phyloP scores from a whole-genome alignment of 2,113 vertebrate genomes.

The Silurus meridionalis region DNA sequence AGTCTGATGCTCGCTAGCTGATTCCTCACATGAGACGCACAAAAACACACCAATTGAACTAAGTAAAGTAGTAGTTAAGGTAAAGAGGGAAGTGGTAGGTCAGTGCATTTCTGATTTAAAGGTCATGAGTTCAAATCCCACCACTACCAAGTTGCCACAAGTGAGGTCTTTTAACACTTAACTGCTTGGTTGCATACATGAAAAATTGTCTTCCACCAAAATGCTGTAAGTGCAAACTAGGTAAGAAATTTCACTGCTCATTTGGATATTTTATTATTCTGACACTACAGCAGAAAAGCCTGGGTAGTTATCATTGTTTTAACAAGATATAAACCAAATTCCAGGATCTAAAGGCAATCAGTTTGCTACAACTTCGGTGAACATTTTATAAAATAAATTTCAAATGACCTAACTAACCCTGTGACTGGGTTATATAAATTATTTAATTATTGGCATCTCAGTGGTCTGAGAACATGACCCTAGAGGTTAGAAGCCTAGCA shows the following conservation, averaged over 20 bases:
- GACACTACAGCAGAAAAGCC: background rate
- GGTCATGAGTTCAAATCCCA: too few relatives aligned
- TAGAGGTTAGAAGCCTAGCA: background rate
- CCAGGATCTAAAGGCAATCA: background rate
- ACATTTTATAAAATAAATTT: background rate
- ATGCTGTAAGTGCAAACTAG: too few relatives aligned
- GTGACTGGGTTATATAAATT: background rate
- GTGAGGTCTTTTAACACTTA: too few relatives aligned
- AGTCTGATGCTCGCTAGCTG: background rate
- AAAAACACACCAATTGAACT: background rate
- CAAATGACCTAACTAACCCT: background rate
- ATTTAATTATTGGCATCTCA: background rate
- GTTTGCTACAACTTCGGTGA: background rate
- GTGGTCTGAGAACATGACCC: background rate
- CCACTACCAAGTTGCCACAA: too few relatives aligned
- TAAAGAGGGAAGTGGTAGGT: too few relatives aligned
- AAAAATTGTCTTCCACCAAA: too few relatives aligned
- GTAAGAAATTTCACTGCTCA: too few relatives aligned
- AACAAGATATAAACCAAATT: background rate
- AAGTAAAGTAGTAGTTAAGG: background rate
- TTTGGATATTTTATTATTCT: background rate
- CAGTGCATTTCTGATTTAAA: too few relatives aligned
- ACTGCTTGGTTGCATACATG: background rate
- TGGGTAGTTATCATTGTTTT: background rate
- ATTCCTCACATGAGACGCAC: background rate